A percentile compares a stretch with the other conserved stretches of the same genome.
phyloP scores from a whole-genome alignment of 2,888 invertebrate species.

The Amphimallon solstitiale region DNA sequence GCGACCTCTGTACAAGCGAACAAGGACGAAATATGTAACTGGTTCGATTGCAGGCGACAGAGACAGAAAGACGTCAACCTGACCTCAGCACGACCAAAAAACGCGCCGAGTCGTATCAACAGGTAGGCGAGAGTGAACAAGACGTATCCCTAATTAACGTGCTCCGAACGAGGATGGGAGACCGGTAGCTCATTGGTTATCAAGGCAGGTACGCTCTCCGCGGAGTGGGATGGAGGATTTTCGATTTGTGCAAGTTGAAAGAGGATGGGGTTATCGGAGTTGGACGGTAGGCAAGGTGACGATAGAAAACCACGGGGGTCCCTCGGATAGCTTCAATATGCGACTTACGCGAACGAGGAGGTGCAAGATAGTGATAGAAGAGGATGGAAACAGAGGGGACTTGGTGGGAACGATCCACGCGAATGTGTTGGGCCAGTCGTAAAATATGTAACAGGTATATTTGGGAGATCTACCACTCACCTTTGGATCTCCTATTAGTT shows the following conservation, averaged over 20 bases:
- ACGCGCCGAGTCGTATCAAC: not conserved
- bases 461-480: slow-evolving; percentile 9
- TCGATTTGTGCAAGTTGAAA: too few relatives aligned
- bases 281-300: slow-evolving; percentile 42
- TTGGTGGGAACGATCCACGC: too few relatives aligned
- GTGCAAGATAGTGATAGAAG: slow-evolving; percentile 38
- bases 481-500: not conserved
- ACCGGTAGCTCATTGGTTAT: slow-evolving; percentile 32
- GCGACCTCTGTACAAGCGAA: slow-evolving; percentile 18
- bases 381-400: slow-evolving; percentile 36
- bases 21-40: slow-evolving; percentile 32
- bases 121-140: not conserved
- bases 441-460: slow-evolving; percentile 49
- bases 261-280: not conserved
- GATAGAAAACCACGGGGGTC: slow-evolving; percentile 48
- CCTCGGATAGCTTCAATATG: slow-evolving; percentile 36
- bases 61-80: slow-evolving; percentile 9
- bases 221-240: slow-evolving; percentile 11
- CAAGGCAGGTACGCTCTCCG: not conserved
- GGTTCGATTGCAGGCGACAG: slow-evolving; percentile 10
- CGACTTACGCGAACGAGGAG: slow-evolving; percentile 40
- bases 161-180: not conserved
- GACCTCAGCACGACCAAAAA: slow-evolving; percentile 9
- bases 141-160: slow-evolving; percentile 9
- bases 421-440: slow-evolving; percentile 24